A percentile compares a stretch with the other conserved stretches of the same genome.
Conservation (phyloP, 2,113 vertebrate genomes). For the Nothocercus julius region DNA sequence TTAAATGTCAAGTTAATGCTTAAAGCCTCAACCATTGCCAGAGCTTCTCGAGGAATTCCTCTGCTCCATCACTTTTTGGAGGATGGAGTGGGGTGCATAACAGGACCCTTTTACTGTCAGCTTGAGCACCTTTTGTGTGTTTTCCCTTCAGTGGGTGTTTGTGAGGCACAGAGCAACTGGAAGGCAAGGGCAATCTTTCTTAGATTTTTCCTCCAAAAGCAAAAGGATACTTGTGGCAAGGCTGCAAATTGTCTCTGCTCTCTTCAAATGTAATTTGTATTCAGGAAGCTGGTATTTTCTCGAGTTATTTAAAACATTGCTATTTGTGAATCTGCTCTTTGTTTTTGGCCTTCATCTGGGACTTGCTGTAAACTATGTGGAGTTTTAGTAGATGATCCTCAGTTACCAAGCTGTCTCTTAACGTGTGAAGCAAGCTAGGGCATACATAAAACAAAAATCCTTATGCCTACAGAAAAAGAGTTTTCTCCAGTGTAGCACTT, state of each 20-base stretch:
- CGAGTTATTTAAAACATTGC: constrained; percentile 23
- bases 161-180: accelerated
- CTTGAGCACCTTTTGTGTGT: not conserved
- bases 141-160: not conserved
- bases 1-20: not conserved
- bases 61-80: not conserved
- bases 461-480: not conserved
- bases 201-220: not conserved
- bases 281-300: constrained; percentile 10
- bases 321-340: not conserved
- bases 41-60: not conserved
- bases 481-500: not conserved
- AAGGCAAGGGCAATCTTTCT: not conserved
- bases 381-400: not conserved
- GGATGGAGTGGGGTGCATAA: not conserved
- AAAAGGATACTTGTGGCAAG: accelerated
- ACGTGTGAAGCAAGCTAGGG: not conserved
- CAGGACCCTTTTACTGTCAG: not conserved
- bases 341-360: not conserved
- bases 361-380: not conserved
- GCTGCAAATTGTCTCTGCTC: not conserved
- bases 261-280: not conserved
- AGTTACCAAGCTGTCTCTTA: not conserved
- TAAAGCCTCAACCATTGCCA: not conserved
- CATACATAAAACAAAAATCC: not conserved